Percentiles rank a stretch among this genome's conserved stretches.
Evolutionary conservation across 30 jellyfish, hydroid and myxozoan species (phyloP).

Genomic region (Pelagia noctiluca): DNA sequence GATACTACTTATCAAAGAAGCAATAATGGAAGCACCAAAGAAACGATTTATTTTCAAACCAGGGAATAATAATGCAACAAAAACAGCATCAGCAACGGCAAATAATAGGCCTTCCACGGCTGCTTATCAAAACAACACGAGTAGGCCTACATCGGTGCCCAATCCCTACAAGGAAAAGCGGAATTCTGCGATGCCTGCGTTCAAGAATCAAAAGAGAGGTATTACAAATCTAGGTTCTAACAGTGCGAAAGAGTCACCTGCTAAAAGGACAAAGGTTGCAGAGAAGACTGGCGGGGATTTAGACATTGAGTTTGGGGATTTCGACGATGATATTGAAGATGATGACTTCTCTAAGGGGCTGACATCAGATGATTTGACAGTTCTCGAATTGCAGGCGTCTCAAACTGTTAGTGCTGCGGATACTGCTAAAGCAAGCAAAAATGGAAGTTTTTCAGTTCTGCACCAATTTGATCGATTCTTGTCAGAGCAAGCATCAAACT

Average conservation of each 20-base stretch:
- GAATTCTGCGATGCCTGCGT: background rate
- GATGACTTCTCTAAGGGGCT: slow-evolving; percentile 65
- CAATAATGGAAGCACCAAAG: slow-evolving; percentile 9
- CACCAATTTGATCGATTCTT: slow-evolving; percentile 15
- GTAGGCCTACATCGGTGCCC: background rate
- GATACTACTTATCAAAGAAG: too few relatives aligned
- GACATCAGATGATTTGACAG: slow-evolving; percentile 50
- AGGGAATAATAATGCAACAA: background rate
- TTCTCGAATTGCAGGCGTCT: slow-evolving; percentile 59
- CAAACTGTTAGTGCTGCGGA: background rate
- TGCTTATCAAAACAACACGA: too few relatives aligned
- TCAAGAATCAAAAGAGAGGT: background rate
- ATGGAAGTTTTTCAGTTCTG: background rate
- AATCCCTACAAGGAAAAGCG: background rate
- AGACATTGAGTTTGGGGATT: slow-evolving; percentile 14
- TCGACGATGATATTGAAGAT: slow-evolving; percentile 55
- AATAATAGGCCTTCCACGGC: background rate
- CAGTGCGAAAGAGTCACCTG: background rate
- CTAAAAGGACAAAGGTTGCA: background rate
- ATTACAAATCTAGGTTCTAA: background rate
- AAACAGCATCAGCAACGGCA: background rate
- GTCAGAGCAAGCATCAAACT: background rate
- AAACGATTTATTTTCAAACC: slow-evolving; percentile 13
- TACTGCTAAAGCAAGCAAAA: background rate
- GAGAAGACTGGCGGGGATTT: background rate